Conservation (phyloP, 2,113 vertebrate genomes). For the Stercorarius parasiticus region DNA sequence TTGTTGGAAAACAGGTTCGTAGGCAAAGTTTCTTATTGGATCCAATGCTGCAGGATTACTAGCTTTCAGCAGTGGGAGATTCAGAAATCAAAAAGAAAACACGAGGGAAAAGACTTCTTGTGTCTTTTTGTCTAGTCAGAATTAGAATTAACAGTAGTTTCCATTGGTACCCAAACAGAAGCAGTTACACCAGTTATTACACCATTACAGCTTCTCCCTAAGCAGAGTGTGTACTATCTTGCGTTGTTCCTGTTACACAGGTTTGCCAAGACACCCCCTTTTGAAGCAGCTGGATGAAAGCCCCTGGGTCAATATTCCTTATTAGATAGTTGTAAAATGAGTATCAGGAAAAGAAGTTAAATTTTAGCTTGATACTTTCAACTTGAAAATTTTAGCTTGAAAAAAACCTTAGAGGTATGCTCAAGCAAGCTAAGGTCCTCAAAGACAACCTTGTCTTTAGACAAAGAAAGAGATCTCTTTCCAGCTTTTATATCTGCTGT, state of each 20-base stretch:
- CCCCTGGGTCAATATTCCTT: neutral
- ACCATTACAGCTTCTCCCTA: neutral
- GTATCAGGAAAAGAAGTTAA: neutral
- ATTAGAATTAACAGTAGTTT: neutral
- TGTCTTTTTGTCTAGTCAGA: neutral
- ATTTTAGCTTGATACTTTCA: neutral
- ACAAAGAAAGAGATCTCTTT: neutral
- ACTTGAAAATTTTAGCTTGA: neutral
- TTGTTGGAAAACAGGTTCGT: neutral
- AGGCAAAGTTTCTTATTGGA: neutral
- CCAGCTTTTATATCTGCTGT: neutral
- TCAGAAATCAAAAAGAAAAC: neutral
- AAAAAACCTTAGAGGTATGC: neutral
- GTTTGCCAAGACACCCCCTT: neutral
- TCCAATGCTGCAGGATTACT: neutral
- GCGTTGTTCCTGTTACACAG: neutral
- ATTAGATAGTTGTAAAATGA: neutral
- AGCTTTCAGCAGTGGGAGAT: neutral
- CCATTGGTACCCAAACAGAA: neutral
- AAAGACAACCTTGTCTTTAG: neutral
- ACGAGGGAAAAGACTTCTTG: neutral
- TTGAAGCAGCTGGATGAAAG: neutral
- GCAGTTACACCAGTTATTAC: neutral
- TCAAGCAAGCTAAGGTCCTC: neutral
- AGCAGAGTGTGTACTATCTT: neutral